Percentiles rank a stretch among this genome's conserved stretches.
These are phyloP conservation scores for Oreortyx pictus DNA, from an alignment of 2,797 vertebrate genomes.

Conservation along the genomic window DNA sequence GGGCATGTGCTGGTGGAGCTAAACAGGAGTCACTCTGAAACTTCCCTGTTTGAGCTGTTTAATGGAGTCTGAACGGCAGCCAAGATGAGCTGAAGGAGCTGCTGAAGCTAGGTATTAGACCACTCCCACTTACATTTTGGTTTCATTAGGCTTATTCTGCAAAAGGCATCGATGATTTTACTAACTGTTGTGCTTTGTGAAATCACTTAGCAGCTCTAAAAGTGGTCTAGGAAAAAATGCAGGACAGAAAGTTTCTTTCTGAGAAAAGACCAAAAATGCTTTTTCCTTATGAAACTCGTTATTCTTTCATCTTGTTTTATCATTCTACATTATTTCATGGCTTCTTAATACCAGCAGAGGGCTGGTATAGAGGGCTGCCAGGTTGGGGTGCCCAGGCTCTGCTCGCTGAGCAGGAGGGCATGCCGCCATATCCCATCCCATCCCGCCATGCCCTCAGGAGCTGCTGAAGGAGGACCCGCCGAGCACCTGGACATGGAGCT, in stretches of 20 bases:
- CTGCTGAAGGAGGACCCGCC: not conserved
- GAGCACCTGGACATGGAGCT: not conserved
- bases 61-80: not conserved
- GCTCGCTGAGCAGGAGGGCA: not conserved
- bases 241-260: not conserved
- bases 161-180: not conserved
- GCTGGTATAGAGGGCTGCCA: not conserved
- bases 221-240: not conserved
- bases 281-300: slow-evolving; percentile 14
- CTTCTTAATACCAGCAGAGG: slow-evolving; percentile 3
- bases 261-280: not conserved
- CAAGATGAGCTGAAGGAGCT: not conserved
- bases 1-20: not conserved
- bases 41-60: not conserved
- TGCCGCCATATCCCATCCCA: not conserved
- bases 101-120: not conserved
- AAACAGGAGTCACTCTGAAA: not conserved
- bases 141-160: not conserved
- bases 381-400: too few relatives aligned
- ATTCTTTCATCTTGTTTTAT: not conserved
- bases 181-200: not conserved
- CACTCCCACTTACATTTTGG: not conserved
- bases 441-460: not conserved
- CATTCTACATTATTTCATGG: not conserved
- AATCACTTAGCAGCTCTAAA: not conserved